Conservation (phyloP, 2,797 vertebrate genomes). For the Hozukius guyotensis region DNA sequence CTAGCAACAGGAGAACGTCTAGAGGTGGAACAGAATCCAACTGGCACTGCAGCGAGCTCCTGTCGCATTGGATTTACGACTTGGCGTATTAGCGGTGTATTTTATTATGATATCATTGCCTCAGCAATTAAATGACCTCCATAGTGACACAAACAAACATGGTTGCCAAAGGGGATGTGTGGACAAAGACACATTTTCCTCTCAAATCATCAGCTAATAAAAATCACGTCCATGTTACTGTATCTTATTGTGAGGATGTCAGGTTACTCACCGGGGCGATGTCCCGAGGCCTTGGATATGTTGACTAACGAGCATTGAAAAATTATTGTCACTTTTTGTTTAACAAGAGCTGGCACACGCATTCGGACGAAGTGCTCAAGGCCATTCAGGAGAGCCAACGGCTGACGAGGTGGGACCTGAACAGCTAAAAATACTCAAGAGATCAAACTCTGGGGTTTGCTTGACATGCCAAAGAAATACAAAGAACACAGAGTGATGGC, state of each 20-base stretch:
- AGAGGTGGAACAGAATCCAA: not conserved
- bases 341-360: slow-evolving; percentile 32
- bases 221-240: slow-evolving; percentile 9
- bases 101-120: slow-evolving; percentile 9
- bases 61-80: slow-evolving; percentile 50
- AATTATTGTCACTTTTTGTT: slow-evolving; percentile 54
- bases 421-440: slow-evolving; percentile 25
- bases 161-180: slow-evolving; percentile 53
- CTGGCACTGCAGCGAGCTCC: not conserved
- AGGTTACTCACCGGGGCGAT: not conserved
- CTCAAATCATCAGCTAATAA: slow-evolving; percentile 55
- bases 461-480: slow-evolving; percentile 15
- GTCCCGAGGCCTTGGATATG: slow-evolving; percentile 42
- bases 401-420: slow-evolving; percentile 6
- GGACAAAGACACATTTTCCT: slow-evolving; percentile 53
- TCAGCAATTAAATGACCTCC: not conserved
- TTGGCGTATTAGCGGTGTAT: slow-evolving; percentile 3
- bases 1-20: not conserved
- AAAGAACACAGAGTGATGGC: slow-evolving; percentile 2
- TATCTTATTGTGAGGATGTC: not conserved
- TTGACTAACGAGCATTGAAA: slow-evolving; percentile 60
- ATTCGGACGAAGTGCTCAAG: slow-evolving; percentile 26
- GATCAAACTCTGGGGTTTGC: not conserved
- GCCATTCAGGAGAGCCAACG: not conserved
- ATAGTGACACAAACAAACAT: slow-evolving; percentile 34